Evolutionary conservation across 2,888 invertebrate species (phyloP), one percentile per base, ranked within the genome.

Genomic region (Dysmachus trigonus): DNA sequence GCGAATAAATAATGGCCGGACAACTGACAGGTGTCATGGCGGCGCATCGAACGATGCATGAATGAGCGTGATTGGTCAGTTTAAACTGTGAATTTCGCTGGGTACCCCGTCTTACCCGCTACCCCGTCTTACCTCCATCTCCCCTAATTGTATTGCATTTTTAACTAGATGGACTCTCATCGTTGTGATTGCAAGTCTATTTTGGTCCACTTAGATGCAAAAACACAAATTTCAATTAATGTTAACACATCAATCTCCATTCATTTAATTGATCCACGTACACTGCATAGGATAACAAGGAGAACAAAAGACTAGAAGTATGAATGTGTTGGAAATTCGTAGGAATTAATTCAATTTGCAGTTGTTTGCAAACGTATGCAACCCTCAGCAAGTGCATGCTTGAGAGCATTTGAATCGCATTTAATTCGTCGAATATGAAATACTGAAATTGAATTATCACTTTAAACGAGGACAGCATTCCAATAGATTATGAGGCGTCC

Each of bases 221-320:
- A n/a, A 72, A 72, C 31, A 31, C 71, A 72, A 72, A 30, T 72
- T 72, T 72, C 71, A 72, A 72, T 72, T 72, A 72, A 72, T 72
- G 27, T 72, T 31, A 30, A 72, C 30, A 72, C 71, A 72, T 72
- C 47, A 47, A 47, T 47, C 71, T 72, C 27, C 30, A 30, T 72
- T 15, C 22, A 72, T 27, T 72, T 72, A 30, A 72, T 72, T 31
- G 71, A 72, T 30, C 71, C 71, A 5, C n/a, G 2, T 10, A 15
- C 27, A 30, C 10, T 72, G 27, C 13, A 72, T 22, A 62, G n/a
- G 62, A 62, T 27, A n/a, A 38, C n/a, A n/a, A n/a, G n/a, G n/a
- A n/a, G n/a, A n/a, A n/a, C n/a, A n/a, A n/a, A n/a, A n/a, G n/a
- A n/a, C n/a, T n/a, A n/a, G 47, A 47, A 18, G 5, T 0, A 0